Conservation (phyloP, 2,113 vertebrate genomes). For the Lasiurus borealis region DNA sequence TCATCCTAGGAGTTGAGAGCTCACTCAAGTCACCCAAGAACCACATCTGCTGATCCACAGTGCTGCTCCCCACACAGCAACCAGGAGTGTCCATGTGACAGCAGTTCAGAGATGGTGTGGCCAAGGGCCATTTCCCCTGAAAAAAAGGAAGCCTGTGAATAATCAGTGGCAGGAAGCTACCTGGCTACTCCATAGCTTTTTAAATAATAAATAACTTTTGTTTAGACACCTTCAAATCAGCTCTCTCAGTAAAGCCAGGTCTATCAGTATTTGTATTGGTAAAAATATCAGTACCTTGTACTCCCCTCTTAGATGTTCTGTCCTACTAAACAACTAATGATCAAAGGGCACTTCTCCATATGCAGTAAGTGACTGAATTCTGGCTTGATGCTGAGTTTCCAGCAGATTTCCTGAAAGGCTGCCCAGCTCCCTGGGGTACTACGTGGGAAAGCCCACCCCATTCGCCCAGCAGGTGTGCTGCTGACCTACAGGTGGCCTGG, state of each 20-base stretch:
- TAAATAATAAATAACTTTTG: neutral
- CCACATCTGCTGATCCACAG: fast-evolving
- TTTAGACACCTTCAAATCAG: neutral
- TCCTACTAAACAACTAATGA: neutral
- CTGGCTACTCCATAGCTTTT: neutral
- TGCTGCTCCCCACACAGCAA: neutral
- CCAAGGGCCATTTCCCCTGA: neutral
- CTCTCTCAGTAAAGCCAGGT: neutral
- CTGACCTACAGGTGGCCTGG: neutral
- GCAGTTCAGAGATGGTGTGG: neutral
- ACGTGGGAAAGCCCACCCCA: neutral
- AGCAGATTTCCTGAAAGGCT: too few species aligned
- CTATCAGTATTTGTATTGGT: neutral
- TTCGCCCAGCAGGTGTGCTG: neutral
- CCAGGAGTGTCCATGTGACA: neutral
- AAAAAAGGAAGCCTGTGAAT: fast-evolving
- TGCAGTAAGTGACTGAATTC: fast-evolving
- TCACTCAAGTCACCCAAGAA: too few species aligned
- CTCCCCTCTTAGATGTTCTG: neutral
- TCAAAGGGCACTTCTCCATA: too few species aligned
- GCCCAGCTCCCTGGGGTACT: fast-evolving
- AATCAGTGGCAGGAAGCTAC: neutral
- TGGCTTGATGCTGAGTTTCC: fast-evolving
- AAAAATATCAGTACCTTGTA: neutral
- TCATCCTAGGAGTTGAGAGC: too few species aligned